phyloP scores from a whole-genome alignment of 1,140 invertebrate genomes.

The Phthorimaea operculella region DNA sequence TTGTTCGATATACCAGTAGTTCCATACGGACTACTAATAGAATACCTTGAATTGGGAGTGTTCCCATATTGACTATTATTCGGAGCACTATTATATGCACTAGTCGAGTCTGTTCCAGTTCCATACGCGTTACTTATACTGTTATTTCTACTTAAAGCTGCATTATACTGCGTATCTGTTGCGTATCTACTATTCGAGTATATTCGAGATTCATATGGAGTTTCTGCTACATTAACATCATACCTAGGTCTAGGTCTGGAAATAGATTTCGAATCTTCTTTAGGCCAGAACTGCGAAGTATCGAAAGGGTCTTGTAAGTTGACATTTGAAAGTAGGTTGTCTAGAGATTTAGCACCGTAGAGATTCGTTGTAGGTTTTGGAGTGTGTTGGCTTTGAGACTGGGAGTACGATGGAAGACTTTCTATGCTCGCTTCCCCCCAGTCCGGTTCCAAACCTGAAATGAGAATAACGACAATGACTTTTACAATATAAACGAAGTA shows the following conservation, averaged over 20 bases:
- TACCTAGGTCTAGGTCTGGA: constrained; percentile 32
- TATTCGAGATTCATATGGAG: constrained; percentile 39
- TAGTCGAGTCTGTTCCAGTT: background rate
- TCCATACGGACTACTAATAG: no score
- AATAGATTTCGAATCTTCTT: background rate
- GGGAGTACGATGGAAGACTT: constrained; percentile 38
- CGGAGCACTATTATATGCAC: background rate
- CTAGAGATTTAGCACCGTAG: constrained; percentile 53
- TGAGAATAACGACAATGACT: background rate
- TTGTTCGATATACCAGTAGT: no score
- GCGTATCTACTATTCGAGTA: constrained; percentile 31
- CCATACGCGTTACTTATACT: constrained; percentile 3
- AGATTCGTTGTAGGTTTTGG: constrained; percentile 32
- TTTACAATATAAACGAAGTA: no score
- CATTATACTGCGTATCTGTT: constrained; percentile 29
- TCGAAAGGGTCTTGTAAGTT: constrained; percentile 42
- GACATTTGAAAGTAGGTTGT: constrained; percentile 26
- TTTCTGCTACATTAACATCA: constrained; percentile 27
- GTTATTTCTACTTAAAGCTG: constrained; percentile 21
- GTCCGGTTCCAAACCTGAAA: constrained; percentile 38
- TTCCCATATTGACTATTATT: background rate
- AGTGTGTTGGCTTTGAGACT: constrained; percentile 22
- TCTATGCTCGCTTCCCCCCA: constrained; percentile 54
- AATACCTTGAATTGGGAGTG: no score
- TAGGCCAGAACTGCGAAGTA: constrained; percentile 37